Conservation (phyloP, 2,888 invertebrate species). For the Aphidoletes aphidimyza region DNA sequence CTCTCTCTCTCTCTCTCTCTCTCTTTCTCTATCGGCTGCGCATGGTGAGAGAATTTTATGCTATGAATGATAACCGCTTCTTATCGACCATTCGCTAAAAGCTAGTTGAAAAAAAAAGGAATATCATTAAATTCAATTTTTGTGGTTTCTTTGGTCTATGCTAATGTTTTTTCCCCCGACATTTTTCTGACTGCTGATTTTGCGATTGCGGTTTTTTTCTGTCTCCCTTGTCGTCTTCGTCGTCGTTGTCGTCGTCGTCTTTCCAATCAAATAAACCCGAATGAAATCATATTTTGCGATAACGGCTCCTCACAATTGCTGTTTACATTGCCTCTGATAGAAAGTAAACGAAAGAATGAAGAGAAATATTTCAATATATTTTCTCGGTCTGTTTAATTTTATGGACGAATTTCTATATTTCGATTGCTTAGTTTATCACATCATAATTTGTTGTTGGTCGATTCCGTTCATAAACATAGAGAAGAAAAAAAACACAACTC, state of each 20-base stretch:
- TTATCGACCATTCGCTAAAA: no score
- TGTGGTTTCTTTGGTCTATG: no score
- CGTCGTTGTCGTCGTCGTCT: no score
- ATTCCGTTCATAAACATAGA: background rate
- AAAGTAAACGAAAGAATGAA: background rate
- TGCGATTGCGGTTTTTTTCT: background rate
- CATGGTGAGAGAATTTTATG: no score
- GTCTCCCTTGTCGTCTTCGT: background rate
- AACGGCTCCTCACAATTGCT: background rate
- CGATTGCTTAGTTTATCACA: constrained; percentile 31
- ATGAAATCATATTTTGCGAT: constrained; percentile 18
- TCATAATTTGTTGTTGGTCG: no score
- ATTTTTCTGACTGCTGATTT: no score
- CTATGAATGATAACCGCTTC: no score
- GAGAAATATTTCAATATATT: constrained; percentile 1
- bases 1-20: no score
- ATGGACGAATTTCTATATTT: constrained; percentile 14
- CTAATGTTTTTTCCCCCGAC: no score
- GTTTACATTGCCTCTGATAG: background rate
- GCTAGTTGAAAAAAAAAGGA: no score
- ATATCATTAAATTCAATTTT: no score
- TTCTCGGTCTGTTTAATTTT: constrained; percentile 31
- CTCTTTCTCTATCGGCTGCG: no score
- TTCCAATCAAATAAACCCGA: background rate
- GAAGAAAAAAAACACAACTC: background rate